Evolutionary conservation across 1,140 invertebrate genomes (phyloP).

Genomic region (Listronotus oregonensis): DNA sequence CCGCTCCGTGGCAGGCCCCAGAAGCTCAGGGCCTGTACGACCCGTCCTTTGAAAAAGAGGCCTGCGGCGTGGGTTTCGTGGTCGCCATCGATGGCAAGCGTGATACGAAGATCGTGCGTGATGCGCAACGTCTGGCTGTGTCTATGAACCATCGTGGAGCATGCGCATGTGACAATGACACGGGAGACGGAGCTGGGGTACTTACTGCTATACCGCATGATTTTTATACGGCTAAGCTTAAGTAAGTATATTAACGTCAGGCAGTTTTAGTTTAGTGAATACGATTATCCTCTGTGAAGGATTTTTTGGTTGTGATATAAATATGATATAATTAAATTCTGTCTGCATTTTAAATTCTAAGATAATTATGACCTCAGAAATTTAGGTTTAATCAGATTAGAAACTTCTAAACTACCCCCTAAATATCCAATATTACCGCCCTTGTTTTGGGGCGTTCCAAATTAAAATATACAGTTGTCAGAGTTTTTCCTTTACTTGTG

Average conservation of each 20-base stretch:
- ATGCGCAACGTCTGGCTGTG: slow-evolving; percentile 90
- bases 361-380: too few relatives aligned
- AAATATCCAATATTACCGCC: too few relatives aligned
- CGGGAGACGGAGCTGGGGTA: slow-evolving; percentile 97
- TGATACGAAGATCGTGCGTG: slow-evolving; percentile 93
- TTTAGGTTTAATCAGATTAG: too few relatives aligned
- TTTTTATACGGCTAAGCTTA: slow-evolving; percentile 83
- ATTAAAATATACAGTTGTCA: too few relatives aligned
- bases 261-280: too few relatives aligned
- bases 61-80: slow-evolving; percentile 98
- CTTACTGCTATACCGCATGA: slow-evolving; percentile 94
- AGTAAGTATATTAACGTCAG: slow-evolving; percentile 68
- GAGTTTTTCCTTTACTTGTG: too few relatives aligned
- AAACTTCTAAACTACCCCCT: too few relatives aligned
- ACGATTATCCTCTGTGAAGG: too few relatives aligned
- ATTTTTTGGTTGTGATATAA: too few relatives aligned
- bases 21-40: slow-evolving; percentile 85
- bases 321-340: too few relatives aligned
- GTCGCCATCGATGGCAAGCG: slow-evolving; percentile 94
- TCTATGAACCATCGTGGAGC: slow-evolving; percentile 99
- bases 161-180: slow-evolving; percentile 98
- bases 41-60: slow-evolving; percentile 90
- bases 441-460: too few relatives aligned
- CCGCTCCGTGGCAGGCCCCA: slow-evolving; percentile 57
- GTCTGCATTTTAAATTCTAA: too few relatives aligned